Evolutionary conservation across 2,113 vertebrate species (phyloP), one percentile per base, ranked within the genome.

Genomic region (Ctenodactylus gundi): DNA sequence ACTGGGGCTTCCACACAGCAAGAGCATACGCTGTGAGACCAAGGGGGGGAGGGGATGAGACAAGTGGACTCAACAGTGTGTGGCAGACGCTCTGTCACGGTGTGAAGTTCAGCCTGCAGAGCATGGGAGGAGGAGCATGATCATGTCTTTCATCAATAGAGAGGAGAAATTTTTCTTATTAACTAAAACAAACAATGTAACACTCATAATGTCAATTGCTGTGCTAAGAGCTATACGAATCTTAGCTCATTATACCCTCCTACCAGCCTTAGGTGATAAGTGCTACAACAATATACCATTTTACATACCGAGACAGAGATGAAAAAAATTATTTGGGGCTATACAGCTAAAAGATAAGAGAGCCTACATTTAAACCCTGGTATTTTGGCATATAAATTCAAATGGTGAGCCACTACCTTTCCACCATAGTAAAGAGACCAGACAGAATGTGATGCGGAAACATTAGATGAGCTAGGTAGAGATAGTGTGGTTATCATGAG

Each of bases 111-210:
- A 92, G 21, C 4, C 49, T 77, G 36, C 27, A 68, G 73, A 53
- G 17, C 82, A 62, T 44, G 4, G 3, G 64, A 85, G 82, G 41
- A 87, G 3, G 84, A n/a, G 0, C 29, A 44, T 29, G 49, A 7
- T 55, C 51, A 78, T 5, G 58, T 75, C 39, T 83, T 70, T 4
- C n/a, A 46, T 41, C 23, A 60, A 36, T 27, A 75, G 12, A 41
- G 31, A 81, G 2, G 2, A 11, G 81, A 7, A 13, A 82, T 76
- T 78, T 46, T 76, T 92, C 93, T 81, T 34, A 75, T 95, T 91
- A 86, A 60, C 58, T 86, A 84, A 92, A 95, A 90, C 18, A 34
- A 34, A 83, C 62, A 90, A 57, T 11, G 51, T n/a, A 81, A 65
- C 6, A 76, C 7, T 39, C 62, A 23, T 62, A 81, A 91, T 70